Conservation (phyloP, 2,797 vertebrate species). For the Enteromius unitaeniatus region DNA sequence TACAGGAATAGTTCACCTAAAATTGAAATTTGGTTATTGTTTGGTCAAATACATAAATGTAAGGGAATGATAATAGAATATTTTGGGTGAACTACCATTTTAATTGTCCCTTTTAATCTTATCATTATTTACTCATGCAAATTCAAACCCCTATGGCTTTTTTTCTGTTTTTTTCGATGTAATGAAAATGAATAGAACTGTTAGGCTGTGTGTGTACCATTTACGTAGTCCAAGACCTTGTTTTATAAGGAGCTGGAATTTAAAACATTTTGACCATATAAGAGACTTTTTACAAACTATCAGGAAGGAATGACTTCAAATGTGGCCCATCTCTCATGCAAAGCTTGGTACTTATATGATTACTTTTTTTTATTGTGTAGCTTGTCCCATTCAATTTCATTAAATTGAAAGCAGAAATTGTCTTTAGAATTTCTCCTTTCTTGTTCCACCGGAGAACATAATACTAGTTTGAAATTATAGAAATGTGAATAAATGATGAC, state of each 20-base stretch:
- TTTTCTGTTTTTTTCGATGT: not conserved
- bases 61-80: not conserved
- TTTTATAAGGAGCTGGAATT: not conserved
- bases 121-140: not conserved
- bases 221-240: too few species aligned
- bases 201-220: not conserved
- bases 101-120: not conserved
- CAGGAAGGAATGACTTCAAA: not conserved
- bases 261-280: not conserved
- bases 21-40: not conserved
- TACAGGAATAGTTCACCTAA: not conserved
- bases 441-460: not conserved
- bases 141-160: not conserved
- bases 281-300: not conserved
- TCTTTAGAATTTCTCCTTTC: not conserved
- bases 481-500: not conserved
- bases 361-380: not conserved
- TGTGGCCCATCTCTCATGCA: not conserved
- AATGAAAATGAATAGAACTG: not conserved
- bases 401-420: not conserved
- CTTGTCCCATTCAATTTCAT: not conserved
- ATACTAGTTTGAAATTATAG: not conserved
- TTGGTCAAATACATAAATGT: not conserved
- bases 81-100: conserved; percentile 1
- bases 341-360: not conserved